phyloP scores from a whole-genome alignment of 2,888 invertebrate species.

The Dysmachus trigonus region DNA sequence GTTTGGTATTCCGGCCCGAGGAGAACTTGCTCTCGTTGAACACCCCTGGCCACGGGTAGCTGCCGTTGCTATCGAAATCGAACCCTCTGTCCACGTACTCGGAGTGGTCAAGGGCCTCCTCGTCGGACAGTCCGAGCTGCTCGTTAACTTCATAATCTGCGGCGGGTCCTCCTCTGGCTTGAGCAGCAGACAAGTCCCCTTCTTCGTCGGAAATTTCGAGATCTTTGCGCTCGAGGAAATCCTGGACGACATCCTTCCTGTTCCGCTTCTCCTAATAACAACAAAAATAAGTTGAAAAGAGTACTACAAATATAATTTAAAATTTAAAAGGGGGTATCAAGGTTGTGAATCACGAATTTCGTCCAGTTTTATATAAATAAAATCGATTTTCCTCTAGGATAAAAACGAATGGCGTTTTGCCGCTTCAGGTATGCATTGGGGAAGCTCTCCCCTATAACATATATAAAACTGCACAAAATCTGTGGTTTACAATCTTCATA shows the following conservation, averaged over 20 bases:
- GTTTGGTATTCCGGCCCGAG: slow-evolving; percentile 41
- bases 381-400: too few species aligned
- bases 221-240: neutral
- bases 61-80: slow-evolving; percentile 43
- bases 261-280: slow-evolving; percentile 30
- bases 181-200: neutral
- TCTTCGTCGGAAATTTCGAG: neutral
- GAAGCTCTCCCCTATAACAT: too few species aligned
- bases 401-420: too few species aligned
- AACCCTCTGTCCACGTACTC: slow-evolving; percentile 31
- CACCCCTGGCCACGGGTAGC: neutral
- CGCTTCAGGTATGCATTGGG: too few species aligned
- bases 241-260: neutral
- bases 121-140: neutral
- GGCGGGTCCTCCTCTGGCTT: neutral
- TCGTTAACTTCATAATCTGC: neutral
- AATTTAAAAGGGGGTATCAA: too few species aligned
- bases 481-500: too few species aligned
- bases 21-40: neutral
- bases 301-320: neutral
- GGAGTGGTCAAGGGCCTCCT: neutral
- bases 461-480: too few species aligned
- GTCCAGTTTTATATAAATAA: too few species aligned
- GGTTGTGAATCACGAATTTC: too few species aligned
- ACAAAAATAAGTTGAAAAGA: neutral